phyloP scores from a whole-genome alignment of 2,797 vertebrate species.

The Spizella passerina region DNA sequence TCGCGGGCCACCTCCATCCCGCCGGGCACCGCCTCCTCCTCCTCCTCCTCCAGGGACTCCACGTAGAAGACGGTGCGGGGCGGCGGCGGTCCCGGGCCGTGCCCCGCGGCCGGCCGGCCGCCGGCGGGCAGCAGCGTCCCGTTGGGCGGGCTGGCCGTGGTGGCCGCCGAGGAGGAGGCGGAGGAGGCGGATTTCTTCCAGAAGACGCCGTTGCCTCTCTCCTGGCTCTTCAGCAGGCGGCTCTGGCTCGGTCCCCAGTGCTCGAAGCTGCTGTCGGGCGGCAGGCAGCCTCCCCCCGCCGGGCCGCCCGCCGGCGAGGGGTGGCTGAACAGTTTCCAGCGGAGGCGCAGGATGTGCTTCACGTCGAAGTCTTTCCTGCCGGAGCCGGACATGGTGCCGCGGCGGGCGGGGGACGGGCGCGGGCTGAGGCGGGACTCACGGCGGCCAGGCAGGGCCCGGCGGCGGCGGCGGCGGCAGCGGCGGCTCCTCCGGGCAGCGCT shows the following conservation, averaged over 20 bases:
- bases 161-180: constrained; percentile 52
- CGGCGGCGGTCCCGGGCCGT: constrained; percentile 43
- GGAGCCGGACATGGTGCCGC: constrained; percentile 75
- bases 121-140: constrained; percentile 69
- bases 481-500: background rate
- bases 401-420: background rate
- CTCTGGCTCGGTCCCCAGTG: constrained; percentile 81
- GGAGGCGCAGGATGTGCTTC: constrained; percentile 81
- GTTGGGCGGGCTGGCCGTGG: constrained; percentile 55
- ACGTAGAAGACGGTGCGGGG: constrained; percentile 76
- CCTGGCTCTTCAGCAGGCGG: constrained; percentile 76
- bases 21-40: constrained; percentile 48
- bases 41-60: constrained; percentile 72
- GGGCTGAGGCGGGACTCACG: background rate
- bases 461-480: background rate
- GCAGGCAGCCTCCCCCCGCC: constrained; percentile 65
- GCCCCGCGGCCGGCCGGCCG: constrained; percentile 27
- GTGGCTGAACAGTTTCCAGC: constrained; percentile 84
- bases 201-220: constrained; percentile 69
- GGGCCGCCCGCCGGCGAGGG: constrained; percentile 66
- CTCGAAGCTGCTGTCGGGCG: constrained; percentile 76
- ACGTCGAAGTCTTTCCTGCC: constrained; percentile 82
- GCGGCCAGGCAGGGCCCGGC: background rate
- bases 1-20: constrained; percentile 69
- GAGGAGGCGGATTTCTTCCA: constrained; percentile 75